Percentiles rank a stretch among this genome's conserved stretches.
Evolutionary conservation across 2,797 vertebrate species (phyloP).

Genomic region (Acipenser ruthenus): DNA sequence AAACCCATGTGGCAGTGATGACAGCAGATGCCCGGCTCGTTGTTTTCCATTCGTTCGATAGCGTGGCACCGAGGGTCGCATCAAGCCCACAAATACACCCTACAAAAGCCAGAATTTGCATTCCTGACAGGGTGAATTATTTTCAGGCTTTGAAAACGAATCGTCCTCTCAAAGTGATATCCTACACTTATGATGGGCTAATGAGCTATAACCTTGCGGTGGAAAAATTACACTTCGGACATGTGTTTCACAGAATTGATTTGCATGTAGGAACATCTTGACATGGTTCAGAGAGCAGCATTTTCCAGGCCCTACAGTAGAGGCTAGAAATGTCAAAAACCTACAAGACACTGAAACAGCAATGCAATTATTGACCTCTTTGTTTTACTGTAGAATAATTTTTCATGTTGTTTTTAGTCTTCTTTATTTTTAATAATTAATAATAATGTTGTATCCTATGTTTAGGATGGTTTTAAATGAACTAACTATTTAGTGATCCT

Average conservation of each 20-base stretch:
- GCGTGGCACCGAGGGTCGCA: conserved; percentile 69
- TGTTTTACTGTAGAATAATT: too few relatives aligned
- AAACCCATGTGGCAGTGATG: conserved; percentile 89
- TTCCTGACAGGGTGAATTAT: conserved; percentile 56
- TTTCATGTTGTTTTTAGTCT: too few relatives aligned
- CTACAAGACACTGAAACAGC: too few relatives aligned
- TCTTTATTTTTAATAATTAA: too few relatives aligned
- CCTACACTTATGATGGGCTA: conserved; percentile 30
- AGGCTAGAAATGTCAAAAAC: too few relatives aligned
- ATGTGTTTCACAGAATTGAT: conserved; percentile 61
- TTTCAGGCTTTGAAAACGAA: conserved; percentile 19
- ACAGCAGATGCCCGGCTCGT: conserved; percentile 84
- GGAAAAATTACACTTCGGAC: conserved; percentile 54
- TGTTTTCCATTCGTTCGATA: conserved; percentile 83
- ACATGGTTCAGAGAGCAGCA: conserved; percentile 34
- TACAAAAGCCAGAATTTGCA: conserved; percentile 77
- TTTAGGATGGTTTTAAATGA: conserved; percentile 67
- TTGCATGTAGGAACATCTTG: conserved; percentile 47
- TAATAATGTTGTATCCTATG: conserved; percentile 46
- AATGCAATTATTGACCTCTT: too few relatives aligned
- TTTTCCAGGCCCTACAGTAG: too few relatives aligned
- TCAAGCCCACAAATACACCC: conserved; percentile 71
- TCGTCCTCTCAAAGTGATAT: conserved; percentile 12
- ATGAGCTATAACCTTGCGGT: conserved; percentile 42
- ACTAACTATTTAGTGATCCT: conserved; percentile 60